Percentiles rank a stretch among this genome's conserved stretches.
Conservation (phyloP, 2,113 vertebrate genomes). For the Cathartes aura region DNA sequence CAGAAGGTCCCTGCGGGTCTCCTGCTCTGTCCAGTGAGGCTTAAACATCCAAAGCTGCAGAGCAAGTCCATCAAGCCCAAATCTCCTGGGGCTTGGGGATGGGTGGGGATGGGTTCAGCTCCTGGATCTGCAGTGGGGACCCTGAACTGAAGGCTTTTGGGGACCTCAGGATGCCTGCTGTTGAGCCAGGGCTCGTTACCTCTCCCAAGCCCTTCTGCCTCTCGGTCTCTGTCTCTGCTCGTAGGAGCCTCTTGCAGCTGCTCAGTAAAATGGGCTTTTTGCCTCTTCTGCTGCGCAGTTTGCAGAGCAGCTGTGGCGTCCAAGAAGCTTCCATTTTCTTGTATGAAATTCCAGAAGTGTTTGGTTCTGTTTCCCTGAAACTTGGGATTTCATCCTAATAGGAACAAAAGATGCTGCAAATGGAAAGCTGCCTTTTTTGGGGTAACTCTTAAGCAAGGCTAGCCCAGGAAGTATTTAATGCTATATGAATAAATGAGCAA, state of each 20-base stretch:
- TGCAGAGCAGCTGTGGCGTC: neutral
- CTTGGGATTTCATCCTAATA: neutral
- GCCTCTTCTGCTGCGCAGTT: neutral
- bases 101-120: neutral
- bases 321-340: neutral
- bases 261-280: neutral
- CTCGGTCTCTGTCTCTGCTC: neutral
- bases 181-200: neutral
- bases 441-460: neutral
- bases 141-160: neutral
- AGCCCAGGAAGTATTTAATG: neutral
- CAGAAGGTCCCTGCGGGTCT: neutral
- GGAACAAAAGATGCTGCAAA: neutral
- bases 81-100: neutral
- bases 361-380: neutral
- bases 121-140: neutral
- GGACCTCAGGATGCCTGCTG: neutral
- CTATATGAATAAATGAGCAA: neutral
- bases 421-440: neutral
- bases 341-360: neutral
- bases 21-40: neutral
- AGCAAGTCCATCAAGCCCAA: neutral
- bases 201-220: neutral
- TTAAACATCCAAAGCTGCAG: neutral
- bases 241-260: neutral